Conservation (phyloP, 2,113 vertebrate genomes). For the Bufo gargarizans region DNA sequence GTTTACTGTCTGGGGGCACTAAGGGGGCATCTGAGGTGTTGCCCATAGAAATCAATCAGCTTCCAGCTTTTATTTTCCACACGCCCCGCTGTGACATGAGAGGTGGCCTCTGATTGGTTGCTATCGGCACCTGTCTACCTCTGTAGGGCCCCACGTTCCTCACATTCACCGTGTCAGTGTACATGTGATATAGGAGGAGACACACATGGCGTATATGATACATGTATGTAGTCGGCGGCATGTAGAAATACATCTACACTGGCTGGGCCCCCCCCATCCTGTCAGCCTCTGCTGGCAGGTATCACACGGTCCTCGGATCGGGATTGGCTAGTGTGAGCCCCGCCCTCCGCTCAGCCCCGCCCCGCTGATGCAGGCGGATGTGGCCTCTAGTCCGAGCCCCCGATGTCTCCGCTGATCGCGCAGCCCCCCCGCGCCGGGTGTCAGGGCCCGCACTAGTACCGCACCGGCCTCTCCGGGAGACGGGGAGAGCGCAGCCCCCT, state of each 20-base stretch:
- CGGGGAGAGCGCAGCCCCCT: slow-evolving; percentile 62
- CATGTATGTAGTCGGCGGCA: too few relatives aligned
- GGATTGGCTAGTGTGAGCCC: not conserved
- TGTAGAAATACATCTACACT: not conserved
- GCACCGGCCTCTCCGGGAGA: not conserved
- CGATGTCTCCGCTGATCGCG: not conserved
- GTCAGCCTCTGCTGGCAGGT: not conserved
- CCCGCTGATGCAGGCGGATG: not conserved
- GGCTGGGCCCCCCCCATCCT: not conserved
- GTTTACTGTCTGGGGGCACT: too few relatives aligned
- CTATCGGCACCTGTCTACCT: too few relatives aligned
- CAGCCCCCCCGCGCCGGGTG: not conserved
- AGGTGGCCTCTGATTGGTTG: too few relatives aligned
- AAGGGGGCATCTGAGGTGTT: too few relatives aligned
- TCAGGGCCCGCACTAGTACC: not conserved
- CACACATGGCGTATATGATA: too few relatives aligned
- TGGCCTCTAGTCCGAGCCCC: not conserved
- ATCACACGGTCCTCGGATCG: not conserved
- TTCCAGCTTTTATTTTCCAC: too few relatives aligned
- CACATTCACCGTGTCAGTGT: too few relatives aligned
- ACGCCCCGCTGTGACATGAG: too few relatives aligned
- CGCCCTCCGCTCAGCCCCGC: not conserved
- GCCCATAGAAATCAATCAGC: too few relatives aligned
- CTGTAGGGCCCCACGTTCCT: too few relatives aligned
- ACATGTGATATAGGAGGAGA: too few relatives aligned